Conservation (phyloP, 2,888 invertebrate genomes). For the Cantharis rustica region DNA sequence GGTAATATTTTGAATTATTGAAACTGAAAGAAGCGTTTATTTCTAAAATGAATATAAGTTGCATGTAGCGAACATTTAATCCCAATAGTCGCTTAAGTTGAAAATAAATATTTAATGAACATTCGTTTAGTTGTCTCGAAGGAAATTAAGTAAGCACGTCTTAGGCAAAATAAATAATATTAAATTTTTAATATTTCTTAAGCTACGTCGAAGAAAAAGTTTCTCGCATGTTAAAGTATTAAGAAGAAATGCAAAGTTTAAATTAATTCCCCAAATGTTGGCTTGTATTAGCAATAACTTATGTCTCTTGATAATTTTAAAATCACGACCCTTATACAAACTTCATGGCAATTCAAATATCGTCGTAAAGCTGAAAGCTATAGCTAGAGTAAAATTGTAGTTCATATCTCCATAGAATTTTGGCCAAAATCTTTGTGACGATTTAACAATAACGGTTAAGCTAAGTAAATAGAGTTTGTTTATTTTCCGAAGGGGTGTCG, state of each 20-base stretch:
- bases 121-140: conserved; percentile 2
- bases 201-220: neutral
- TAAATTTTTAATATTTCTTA: neutral
- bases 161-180: neutral
- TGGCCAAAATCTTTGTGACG: neutral
- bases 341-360: conserved; percentile 16
- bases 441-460: neutral
- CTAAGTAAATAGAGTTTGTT: neutral
- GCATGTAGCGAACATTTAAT: neutral
- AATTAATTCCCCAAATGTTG: neutral
- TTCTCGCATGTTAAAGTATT: neutral
- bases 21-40: neutral
- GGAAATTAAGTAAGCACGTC: conserved; percentile 4
- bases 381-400: neutral
- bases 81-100: neutral
- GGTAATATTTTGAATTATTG: neutral
- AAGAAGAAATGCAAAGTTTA: neutral
- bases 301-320: conserved; percentile 17
- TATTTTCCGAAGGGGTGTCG: neutral
- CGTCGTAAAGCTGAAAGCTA: neutral
- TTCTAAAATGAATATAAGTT: neutral
- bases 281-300: conserved; percentile 6
- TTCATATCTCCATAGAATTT: neutral
- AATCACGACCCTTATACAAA: conserved; percentile 15
- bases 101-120: neutral